Conservation (phyloP, 2,888 invertebrate species). For the Zhengitettix transpicula region DNA sequence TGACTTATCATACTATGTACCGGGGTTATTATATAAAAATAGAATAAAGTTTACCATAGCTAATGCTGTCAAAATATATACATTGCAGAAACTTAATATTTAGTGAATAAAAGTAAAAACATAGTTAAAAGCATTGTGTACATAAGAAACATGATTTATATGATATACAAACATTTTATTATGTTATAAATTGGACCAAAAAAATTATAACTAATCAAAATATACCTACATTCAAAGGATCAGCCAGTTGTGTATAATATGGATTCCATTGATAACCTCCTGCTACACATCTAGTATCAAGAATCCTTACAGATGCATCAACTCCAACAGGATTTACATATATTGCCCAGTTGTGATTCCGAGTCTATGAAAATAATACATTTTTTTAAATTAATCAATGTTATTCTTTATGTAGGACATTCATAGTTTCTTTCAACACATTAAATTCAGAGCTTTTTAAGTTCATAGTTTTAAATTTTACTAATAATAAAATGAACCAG, state of each 20-base stretch:
- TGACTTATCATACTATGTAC: no score
- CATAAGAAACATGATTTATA: neutral
- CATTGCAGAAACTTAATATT: no score
- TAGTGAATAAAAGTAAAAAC: no score
- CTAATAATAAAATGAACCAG: neutral
- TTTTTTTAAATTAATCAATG: no score
- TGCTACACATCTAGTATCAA: slow-evolving; percentile 69
- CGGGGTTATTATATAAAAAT: no score
- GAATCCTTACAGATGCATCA: slow-evolving; percentile 69
- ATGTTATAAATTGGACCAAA: neutral
- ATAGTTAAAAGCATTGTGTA: no score
- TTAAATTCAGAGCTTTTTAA: no score
- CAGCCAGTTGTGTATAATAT: slow-evolving; percentile 74
- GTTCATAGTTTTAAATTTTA: neutral
- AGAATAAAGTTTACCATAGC: no score
- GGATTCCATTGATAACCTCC: slow-evolving; percentile 89
- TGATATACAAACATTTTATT: neutral
- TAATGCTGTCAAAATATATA: no score
- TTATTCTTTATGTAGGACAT: no score
- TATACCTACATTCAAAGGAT: slow-evolving; percentile 58
- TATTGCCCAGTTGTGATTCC: slow-evolving; percentile 76
- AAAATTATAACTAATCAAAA: neutral
- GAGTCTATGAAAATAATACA: slow-evolving; percentile 35
- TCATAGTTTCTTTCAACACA: no score
- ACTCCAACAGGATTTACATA: slow-evolving; percentile 85